A percentile compares a stretch with the other conserved stretches of the same genome.
Evolutionary conservation across 2,888 invertebrate species (phyloP).

Genomic region (Sisyra nigra): DNA sequence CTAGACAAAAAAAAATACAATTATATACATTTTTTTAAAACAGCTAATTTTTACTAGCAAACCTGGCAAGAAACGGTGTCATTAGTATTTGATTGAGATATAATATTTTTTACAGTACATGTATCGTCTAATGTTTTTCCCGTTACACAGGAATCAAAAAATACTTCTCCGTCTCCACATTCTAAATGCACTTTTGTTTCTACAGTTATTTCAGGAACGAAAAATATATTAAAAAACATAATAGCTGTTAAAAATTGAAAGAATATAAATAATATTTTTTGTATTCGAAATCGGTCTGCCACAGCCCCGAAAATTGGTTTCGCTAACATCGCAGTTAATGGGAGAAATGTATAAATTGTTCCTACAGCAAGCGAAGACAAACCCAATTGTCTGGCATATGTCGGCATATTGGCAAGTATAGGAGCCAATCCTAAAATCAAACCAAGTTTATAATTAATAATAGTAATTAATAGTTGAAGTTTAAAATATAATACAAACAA

Average conservation of each 20-base stretch:
- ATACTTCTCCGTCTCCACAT: constrained; percentile 37
- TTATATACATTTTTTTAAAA: no score
- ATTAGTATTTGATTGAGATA: constrained; percentile 21
- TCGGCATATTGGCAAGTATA: constrained; percentile 46
- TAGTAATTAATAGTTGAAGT: no score
- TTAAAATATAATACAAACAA: constrained; percentile 7
- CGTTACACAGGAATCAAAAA: constrained; percentile 38
- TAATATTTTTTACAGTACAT: constrained; percentile 29
- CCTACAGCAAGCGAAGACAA: constrained; percentile 65
- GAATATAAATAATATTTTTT: constrained; percentile 55
- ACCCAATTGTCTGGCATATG: constrained; percentile 65
- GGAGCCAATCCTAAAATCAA: constrained; percentile 60
- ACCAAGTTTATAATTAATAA: constrained; percentile 11
- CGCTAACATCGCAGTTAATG: constrained; percentile 61
- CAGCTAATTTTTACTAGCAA: constrained; percentile 8
- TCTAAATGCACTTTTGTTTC: constrained; percentile 38
- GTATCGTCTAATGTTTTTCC: constrained; percentile 23
- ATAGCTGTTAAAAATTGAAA: constrained; percentile 54
- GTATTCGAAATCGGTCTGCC: constrained; percentile 59
- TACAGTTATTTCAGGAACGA: constrained; percentile 44
- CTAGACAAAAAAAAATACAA: constrained; percentile 4
- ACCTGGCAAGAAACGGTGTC: constrained; percentile 29
- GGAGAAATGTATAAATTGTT: constrained; percentile 59
- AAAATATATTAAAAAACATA: constrained; percentile 54
- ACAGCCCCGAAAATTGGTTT: constrained; percentile 70